Evolutionary conservation across 2,888 invertebrate species (phyloP).

Genomic region (Mimumesa dahlbomi): DNA sequence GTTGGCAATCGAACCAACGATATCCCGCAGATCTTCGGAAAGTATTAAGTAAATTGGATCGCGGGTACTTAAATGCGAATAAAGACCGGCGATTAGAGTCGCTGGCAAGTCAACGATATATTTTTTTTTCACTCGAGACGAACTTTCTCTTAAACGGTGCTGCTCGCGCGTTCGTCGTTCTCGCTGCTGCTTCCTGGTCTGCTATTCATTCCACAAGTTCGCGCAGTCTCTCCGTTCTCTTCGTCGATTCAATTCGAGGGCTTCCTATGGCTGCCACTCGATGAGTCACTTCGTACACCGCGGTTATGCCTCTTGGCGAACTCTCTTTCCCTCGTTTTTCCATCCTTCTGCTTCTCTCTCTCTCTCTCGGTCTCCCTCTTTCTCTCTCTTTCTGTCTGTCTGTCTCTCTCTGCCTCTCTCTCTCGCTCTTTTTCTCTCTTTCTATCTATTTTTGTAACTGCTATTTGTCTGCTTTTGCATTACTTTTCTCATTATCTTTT

Average conservation of each 20-base stretch:
- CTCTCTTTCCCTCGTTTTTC: constrained; percentile 30
- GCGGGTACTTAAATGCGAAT: constrained; percentile 1
- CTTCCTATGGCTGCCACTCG: constrained; percentile 65
- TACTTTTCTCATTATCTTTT: too few species aligned
- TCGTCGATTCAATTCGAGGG: constrained; percentile 56
- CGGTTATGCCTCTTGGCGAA: constrained; percentile 38
- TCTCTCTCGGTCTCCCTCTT: neutral
- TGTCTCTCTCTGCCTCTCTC: neutral
- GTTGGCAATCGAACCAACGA: neutral
- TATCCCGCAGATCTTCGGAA: neutral
- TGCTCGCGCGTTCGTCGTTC: constrained; percentile 23
- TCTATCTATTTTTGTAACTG: neutral
- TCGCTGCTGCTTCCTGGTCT: constrained; percentile 29
- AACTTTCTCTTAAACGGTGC: constrained; percentile 38
- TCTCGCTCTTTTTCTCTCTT: neutral
- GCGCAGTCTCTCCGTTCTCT: constrained; percentile 23
- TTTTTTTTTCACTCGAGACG: neutral
- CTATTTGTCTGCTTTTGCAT: neutral
- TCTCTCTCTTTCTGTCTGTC: neutral
- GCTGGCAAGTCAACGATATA: constrained; percentile 10
- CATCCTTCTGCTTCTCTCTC: constrained; percentile 18
- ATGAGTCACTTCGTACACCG: constrained; percentile 68
- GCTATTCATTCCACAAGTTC: constrained; percentile 26
- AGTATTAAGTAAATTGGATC: constrained; percentile 31
- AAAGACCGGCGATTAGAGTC: constrained; percentile 3